Evolutionary conservation across 2,797 vertebrate species (phyloP).

Genomic region (Sebastes iracundus): DNA sequence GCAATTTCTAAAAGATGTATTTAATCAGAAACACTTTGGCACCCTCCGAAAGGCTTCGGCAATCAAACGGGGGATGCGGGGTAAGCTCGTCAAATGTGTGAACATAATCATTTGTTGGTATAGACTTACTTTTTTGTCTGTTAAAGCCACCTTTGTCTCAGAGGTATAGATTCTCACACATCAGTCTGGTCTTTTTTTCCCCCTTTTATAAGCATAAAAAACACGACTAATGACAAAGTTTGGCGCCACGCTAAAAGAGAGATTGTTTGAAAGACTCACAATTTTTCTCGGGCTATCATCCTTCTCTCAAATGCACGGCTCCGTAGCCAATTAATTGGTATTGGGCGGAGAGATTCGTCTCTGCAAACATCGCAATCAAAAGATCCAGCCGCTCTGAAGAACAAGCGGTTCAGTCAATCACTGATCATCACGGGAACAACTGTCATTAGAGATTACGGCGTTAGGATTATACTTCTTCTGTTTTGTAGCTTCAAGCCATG

Average conservation of each 20-base stretch:
- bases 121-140: background rate
- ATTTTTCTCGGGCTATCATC: background rate
- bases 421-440: slow-evolving; percentile 33
- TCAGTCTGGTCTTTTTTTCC: background rate
- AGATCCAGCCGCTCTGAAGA: slow-evolving; percentile 28
- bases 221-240: slow-evolving; percentile 4
- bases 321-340: slow-evolving; percentile 32
- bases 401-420: slow-evolving; percentile 24
- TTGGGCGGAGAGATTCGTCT: slow-evolving; percentile 24
- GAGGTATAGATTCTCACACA: background rate
- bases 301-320: slow-evolving; percentile 22
- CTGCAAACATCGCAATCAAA: slow-evolving; percentile 36
- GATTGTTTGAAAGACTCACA: slow-evolving; percentile 16
- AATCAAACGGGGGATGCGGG: background rate
- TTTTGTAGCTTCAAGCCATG: slow-evolving; percentile 21
- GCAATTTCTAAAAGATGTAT: slow-evolving; percentile 31
- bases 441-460: slow-evolving; percentile 29
- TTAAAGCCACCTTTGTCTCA: background rate
- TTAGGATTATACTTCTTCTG: slow-evolving; percentile 17
- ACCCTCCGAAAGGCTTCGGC: slow-evolving; percentile 5
- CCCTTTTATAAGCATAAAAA: background rate
- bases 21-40: slow-evolving; percentile 39
- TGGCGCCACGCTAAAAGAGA: background rate
- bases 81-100: slow-evolving; percentile 11
- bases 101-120: slow-evolving; percentile 13